Conservation (phyloP, 1,140 invertebrate genomes). For the Drosophila navojoa region DNA sequence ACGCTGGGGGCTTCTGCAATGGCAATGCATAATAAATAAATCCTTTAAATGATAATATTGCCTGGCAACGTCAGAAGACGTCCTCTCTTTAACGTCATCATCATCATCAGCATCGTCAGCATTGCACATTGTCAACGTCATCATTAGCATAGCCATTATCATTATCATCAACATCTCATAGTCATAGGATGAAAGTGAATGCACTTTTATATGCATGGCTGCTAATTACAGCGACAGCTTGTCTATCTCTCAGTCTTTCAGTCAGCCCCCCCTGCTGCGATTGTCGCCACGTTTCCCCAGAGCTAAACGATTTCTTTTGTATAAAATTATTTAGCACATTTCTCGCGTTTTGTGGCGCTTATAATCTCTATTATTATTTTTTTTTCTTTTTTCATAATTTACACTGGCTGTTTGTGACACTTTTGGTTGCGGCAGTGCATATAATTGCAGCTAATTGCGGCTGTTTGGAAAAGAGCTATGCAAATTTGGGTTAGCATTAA, state of each 20-base stretch:
- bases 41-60: constrained; percentile 78
- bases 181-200: constrained; percentile 76
- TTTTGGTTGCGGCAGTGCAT: constrained; percentile 15
- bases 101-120: constrained; percentile 28
- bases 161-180: constrained; percentile 50
- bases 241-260: constrained; percentile 48
- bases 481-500: constrained; percentile 1
- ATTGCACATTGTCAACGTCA: constrained; percentile 26
- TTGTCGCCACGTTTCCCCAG: constrained; percentile 38
- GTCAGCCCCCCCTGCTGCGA: constrained; percentile 2
- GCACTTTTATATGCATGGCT: constrained; percentile 78
- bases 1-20: not conserved
- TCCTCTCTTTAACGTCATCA: constrained; percentile 35
- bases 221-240: constrained; percentile 80
- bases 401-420: constrained; percentile 11
- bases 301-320: constrained; percentile 68
- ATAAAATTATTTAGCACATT: constrained; percentile 66
- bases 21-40: constrained; percentile 74
- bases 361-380: constrained; percentile 22
- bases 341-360: constrained; percentile 58
- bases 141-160: not conserved
- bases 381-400: constrained; percentile 16
- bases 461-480: not conserved
- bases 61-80: constrained; percentile 68
- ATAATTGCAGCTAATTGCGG: constrained; percentile 21